Evolutionary conservation across 1,140 invertebrate species (phyloP).

Genomic region (Neocloeon triangulifer): DNA sequence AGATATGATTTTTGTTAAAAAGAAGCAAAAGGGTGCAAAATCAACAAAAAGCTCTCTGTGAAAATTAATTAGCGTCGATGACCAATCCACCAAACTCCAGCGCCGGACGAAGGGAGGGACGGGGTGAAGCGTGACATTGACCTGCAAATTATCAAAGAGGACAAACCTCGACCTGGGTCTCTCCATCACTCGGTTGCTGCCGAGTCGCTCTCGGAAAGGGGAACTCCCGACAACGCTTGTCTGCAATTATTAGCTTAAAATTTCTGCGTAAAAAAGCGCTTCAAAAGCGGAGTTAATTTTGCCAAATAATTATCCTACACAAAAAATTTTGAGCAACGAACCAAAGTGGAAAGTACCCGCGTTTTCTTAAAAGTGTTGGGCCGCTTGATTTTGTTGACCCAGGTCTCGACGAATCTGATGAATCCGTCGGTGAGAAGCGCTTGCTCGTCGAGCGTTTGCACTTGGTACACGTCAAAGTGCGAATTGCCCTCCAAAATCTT

Average conservation of each 20-base stretch:
- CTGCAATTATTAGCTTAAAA: constrained; percentile 15
- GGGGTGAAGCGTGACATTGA: neutral
- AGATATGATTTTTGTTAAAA: no score
- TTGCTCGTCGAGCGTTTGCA: constrained; percentile 34
- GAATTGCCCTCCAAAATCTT: constrained; percentile 41
- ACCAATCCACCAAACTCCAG: no score
- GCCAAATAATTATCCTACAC: no score
- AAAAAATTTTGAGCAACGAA: no score
- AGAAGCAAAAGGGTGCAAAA: no score
- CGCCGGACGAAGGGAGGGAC: no score
- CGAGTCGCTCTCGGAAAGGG: constrained; percentile 63
- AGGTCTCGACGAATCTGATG: constrained; percentile 66
- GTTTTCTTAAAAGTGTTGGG: constrained; percentile 35
- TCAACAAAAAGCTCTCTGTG: no score
- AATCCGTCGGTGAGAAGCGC: constrained; percentile 44
- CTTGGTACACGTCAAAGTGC: constrained; percentile 60
- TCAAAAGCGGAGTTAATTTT: no score
- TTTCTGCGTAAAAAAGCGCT: no score
- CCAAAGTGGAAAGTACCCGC: constrained; percentile 34
- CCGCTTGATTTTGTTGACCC: constrained; percentile 71
- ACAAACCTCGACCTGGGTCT: constrained; percentile 59
- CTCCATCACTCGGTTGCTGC: constrained; percentile 62
- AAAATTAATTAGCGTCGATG: no score
- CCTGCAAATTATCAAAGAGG: constrained; percentile 2
- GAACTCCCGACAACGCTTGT: constrained; percentile 36